A percentile compares a stretch with the other conserved stretches of the same genome.
Conservation (phyloP, 2,888 invertebrate species). For the Nomada lathburiana region DNA sequence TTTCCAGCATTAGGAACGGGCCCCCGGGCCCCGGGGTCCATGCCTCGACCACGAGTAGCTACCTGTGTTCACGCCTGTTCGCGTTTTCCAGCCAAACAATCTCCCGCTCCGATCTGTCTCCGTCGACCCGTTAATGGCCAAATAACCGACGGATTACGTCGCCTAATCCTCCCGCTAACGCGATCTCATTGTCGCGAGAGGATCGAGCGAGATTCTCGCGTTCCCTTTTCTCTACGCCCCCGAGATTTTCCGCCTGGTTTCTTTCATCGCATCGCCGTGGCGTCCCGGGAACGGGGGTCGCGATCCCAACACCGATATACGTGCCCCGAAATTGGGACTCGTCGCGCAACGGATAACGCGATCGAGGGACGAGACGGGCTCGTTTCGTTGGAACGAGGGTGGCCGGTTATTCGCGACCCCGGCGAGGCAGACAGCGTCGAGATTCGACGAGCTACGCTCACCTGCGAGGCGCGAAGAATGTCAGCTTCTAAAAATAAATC, state of each 20-base stretch:
- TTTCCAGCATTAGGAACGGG: conserved; percentile 77
- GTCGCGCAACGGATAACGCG: too few relatives aligned
- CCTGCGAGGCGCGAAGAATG: conserved; percentile 61
- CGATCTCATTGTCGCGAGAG: conserved; percentile 72
- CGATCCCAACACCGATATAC: neutral
- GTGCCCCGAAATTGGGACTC: too few relatives aligned
- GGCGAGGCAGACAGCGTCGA: neutral
- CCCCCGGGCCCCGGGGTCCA: conserved; percentile 23
- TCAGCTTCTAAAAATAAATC: conserved; percentile 70
- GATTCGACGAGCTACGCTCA: conserved; percentile 25
- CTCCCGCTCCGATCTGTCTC: conserved; percentile 70
- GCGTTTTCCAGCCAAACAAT: conserved; percentile 61
- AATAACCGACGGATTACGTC: conserved; percentile 81
- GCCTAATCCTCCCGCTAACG: conserved; percentile 74
- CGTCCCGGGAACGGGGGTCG: neutral
- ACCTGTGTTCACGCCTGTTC: conserved; percentile 77
- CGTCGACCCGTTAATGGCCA: conserved; percentile 78
- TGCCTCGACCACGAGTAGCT: conserved; percentile 58
- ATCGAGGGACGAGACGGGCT: too few relatives aligned
- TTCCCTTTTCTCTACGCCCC: conserved; percentile 26
- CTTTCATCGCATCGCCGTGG: neutral
- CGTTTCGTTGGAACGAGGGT: neutral
- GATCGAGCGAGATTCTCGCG: conserved; percentile 51
- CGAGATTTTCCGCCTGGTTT: conserved; percentile 6
- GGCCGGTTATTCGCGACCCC: neutral